Conservation (phyloP, 2,888 invertebrate species). For the Rugalucina vietnamica region DNA sequence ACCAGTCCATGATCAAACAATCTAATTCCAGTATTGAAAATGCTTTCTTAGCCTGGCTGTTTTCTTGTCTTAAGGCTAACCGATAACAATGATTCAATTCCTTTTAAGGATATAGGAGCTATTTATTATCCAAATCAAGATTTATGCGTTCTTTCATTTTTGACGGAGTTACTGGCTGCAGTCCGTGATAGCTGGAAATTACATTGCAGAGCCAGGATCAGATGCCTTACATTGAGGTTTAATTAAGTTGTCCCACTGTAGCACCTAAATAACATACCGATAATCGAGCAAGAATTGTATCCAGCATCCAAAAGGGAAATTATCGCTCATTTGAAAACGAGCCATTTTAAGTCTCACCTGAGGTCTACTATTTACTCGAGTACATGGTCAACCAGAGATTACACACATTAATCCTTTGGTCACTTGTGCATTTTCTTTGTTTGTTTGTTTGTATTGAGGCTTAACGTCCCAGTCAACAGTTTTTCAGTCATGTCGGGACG, state of each 20-base stretch:
- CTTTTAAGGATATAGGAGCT: constrained; percentile 48
- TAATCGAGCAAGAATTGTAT: too few relatives aligned
- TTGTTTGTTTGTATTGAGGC: too few relatives aligned
- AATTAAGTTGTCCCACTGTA: neutral
- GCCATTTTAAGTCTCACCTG: too few relatives aligned
- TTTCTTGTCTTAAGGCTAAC: constrained; percentile 47
- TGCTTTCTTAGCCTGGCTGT: constrained; percentile 13
- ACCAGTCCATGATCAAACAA: constrained; percentile 4
- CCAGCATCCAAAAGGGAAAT: too few relatives aligned
- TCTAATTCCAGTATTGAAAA: constrained; percentile 38
- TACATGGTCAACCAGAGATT: too few relatives aligned
- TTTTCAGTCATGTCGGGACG: too few relatives aligned
- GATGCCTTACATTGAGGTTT: neutral
- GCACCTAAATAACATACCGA: neutral
- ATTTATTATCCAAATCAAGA: constrained; percentile 58
- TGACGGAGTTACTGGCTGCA: constrained; percentile 51
- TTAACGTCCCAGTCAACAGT: too few relatives aligned
- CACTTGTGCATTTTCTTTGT: too few relatives aligned
- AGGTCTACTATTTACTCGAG: too few relatives aligned
- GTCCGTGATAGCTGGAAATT: constrained; percentile 11
- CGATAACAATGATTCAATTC: constrained; percentile 60
- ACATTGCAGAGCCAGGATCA: neutral
- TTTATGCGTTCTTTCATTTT: constrained; percentile 59
- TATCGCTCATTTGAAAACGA: too few relatives aligned
- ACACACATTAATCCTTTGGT: too few relatives aligned